A percentile compares a stretch with the other conserved stretches of the same genome.
These are phyloP conservation scores for Labroides dimidiatus DNA, from an alignment of 2,797 vertebrate species.

Conservation along the genomic window DNA sequence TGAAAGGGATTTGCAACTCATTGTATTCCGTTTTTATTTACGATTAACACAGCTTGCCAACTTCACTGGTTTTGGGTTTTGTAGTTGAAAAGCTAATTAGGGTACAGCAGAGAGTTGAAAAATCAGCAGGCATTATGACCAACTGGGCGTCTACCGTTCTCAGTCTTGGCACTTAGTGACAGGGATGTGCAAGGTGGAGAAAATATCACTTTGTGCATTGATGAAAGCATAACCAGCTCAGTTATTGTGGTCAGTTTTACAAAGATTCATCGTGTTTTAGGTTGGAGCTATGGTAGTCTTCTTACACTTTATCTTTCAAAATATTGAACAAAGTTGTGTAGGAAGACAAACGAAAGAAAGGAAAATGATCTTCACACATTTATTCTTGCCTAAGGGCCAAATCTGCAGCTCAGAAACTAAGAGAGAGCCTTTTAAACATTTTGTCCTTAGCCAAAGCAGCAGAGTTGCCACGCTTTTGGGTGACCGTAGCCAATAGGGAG, in stretches of 20 bases:
- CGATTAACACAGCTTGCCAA: too few species aligned
- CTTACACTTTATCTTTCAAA: constrained; percentile 14
- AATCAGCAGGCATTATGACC: constrained; percentile 10
- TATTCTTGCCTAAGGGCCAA: constrained; percentile 24
- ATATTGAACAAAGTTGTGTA: too few species aligned
- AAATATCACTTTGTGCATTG: background rate
- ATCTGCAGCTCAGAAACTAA: constrained; percentile 49
- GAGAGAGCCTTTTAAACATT: constrained; percentile 61
- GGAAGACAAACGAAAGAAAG: too few species aligned
- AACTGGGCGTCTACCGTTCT: constrained; percentile 2
- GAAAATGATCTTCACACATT: constrained; percentile 7
- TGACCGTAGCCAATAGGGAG: constrained; percentile 73
- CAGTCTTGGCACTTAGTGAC: constrained; percentile 42
- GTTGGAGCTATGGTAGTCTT: background rate
- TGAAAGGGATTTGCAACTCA: too few species aligned
- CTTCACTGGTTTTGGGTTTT: too few species aligned
- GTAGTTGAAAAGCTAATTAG: too few species aligned
- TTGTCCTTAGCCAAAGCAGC: constrained; percentile 63
- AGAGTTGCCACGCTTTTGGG: constrained; percentile 65
- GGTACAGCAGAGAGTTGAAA: background rate
- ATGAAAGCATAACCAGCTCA: background rate
- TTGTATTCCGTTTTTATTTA: too few species aligned
- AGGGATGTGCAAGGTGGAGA: background rate
- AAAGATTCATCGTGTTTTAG: background rate
- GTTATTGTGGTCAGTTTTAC: too few species aligned